Evolutionary conservation across 2,797 vertebrate genomes (phyloP).

Genomic region (Yasuhikotakia modesta): DNA sequence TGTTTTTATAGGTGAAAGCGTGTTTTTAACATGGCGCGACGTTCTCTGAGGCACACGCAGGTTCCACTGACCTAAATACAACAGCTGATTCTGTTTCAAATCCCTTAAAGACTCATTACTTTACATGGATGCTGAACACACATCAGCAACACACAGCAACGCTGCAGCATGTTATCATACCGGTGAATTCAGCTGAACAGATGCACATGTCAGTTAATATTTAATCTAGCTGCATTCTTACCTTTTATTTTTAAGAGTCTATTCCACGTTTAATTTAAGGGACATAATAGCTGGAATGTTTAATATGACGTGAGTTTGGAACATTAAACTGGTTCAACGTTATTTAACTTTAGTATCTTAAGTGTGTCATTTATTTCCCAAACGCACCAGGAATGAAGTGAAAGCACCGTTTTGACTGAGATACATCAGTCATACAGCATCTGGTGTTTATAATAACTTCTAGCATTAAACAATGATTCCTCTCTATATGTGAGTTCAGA

Average conservation of each 20-base stretch:
- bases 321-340: no score
- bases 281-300: slow-evolving; percentile 8
- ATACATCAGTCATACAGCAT: neutral
- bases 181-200: neutral
- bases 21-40: slow-evolving; percentile 29
- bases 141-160: slow-evolving; percentile 10
- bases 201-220: neutral
- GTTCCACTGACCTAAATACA: slow-evolving; percentile 56
- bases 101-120: slow-evolving; percentile 46
- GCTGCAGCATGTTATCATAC: neutral
- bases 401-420: no score
- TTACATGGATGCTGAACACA: neutral
- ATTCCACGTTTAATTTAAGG: neutral
- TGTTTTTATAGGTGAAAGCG: slow-evolving; percentile 3
- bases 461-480: neutral
- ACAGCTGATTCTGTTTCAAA: slow-evolving; percentile 48
- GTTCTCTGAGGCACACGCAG: slow-evolving; percentile 30
- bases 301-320: slow-evolving; percentile 12
- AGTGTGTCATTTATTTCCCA: no score
- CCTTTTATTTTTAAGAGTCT: neutral
- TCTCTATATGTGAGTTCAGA: neutral
- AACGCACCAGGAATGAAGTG: no score
- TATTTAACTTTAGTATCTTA: no score
- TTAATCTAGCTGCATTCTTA: neutral
- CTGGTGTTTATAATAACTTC: neutral